These are phyloP conservation scores for Platalea minor DNA, from an alignment of 2,797 vertebrate species.

Conservation along the genomic window DNA sequence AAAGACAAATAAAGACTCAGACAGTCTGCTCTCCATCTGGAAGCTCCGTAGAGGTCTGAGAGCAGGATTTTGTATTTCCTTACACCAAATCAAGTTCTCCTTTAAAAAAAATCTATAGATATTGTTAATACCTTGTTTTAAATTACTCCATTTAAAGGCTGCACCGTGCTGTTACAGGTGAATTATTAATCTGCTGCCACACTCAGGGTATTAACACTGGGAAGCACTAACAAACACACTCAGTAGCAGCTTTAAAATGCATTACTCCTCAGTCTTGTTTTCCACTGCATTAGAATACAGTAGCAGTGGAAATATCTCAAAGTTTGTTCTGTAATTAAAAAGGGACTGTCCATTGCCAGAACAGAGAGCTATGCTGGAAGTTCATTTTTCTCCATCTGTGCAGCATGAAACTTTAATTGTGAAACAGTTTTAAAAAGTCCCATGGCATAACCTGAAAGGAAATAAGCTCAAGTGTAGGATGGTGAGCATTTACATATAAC, in stretches of 20 bases:
- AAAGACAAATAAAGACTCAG: not conserved
- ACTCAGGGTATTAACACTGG: not conserved
- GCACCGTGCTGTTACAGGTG: not conserved
- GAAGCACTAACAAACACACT: not conserved
- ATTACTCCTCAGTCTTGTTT: not conserved
- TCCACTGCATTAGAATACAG: not conserved
- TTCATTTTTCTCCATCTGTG: constrained; percentile 32
- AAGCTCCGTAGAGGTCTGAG: not conserved
- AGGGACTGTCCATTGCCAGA: not conserved
- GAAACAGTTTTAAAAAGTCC: not conserved
- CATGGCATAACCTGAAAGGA: constrained; percentile 9
- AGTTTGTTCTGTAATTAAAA: not conserved
- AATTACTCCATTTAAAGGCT: not conserved
- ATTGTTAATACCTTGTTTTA: not conserved
- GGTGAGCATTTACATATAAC: not conserved
- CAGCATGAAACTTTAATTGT: constrained; percentile 19
- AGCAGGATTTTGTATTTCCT: not conserved
- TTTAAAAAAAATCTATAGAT: not conserved
- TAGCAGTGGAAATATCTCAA: not conserved
- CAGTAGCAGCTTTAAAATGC: not conserved
- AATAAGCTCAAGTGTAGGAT: not conserved
- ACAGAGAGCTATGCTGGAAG: not conserved
- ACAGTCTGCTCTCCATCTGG: not conserved
- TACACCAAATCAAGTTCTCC: not conserved
- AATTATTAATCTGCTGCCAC: not conserved